These are phyloP conservation scores for Willowsia nigromaculata DNA, from an alignment of 2,888 invertebrate genomes.

Conservation along the genomic window DNA sequence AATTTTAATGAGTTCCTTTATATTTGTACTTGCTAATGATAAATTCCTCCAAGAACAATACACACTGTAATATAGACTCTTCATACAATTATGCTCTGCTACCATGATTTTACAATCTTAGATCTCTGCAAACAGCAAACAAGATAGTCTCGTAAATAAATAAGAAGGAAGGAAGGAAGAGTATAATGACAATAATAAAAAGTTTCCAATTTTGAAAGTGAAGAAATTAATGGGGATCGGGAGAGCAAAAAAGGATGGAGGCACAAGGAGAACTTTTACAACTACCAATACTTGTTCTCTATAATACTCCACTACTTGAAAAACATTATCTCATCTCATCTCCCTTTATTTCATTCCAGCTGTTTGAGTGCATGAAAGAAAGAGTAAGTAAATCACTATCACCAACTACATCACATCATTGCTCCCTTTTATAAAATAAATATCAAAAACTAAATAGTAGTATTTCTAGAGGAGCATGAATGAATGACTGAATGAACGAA, in stretches of 20 bases:
- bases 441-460: conserved; percentile 22
- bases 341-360: conserved; percentile 30
- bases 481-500: conserved; percentile 25
- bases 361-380: background rate
- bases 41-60: background rate
- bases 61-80: background rate
- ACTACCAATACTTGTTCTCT: background rate
- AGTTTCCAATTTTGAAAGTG: conserved; percentile 46
- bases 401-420: conserved; percentile 45
- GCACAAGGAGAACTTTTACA: background rate
- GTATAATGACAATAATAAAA: conserved; percentile 65
- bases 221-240: conserved; percentile 42
- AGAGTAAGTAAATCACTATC: conserved; percentile 54
- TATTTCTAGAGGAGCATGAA: background rate
- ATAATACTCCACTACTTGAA: background rate
- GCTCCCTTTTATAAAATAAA: conserved; percentile 52
- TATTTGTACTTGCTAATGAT: background rate
- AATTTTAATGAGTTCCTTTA: conserved; percentile 15
- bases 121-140: background rate
- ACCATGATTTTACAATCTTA: background rate
- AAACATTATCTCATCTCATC: conserved; percentile 31
- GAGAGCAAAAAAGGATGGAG: background rate
- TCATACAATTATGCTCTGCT: background rate
- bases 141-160: conserved; percentile 31
- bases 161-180: conserved; percentile 28